Percentiles rank a stretch among this genome's conserved stretches.
phyloP scores from a whole-genome alignment of 2,113 vertebrate genomes.

The Dinomys branickii region DNA sequence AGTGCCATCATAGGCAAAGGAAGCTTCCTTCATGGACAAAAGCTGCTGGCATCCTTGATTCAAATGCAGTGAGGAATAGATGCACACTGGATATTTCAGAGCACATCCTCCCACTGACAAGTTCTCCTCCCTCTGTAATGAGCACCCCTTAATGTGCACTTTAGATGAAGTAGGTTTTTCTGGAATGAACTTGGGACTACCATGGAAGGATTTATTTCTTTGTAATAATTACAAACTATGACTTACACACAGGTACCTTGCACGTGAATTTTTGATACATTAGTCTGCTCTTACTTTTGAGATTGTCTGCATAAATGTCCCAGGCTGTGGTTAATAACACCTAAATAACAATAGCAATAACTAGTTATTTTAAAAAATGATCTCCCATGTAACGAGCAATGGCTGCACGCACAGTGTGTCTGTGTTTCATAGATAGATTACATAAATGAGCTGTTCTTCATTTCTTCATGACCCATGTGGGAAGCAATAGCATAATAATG shows the following conservation, averaged over 20 bases:
- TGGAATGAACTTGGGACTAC: not conserved
- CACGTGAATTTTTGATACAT: not conserved
- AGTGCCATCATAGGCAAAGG: not conserved
- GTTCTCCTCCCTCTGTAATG: not conserved
- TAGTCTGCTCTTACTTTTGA: not conserved
- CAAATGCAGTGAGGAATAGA: not conserved
- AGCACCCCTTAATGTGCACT: too few relatives aligned
- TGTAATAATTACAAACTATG: not conserved
- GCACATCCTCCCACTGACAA: not conserved
- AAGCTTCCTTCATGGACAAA: not conserved
- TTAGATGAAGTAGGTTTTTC: constrained; percentile 19
- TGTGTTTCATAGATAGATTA: not conserved
- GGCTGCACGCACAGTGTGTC: not conserved
- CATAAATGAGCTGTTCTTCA: not conserved
- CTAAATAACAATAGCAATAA: not conserved
- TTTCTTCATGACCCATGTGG: not conserved
- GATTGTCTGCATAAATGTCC: not conserved
- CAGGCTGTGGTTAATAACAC: not conserved
- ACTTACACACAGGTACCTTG: not conserved
- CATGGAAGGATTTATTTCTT: not conserved
- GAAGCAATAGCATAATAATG: not conserved
- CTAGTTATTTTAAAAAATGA: not conserved
- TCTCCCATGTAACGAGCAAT: not conserved
- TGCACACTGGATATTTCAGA: not conserved
- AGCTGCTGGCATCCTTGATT: not conserved